Evolutionary conservation across 2,113 vertebrate species (phyloP).

Genomic region (Natator depressus): DNA sequence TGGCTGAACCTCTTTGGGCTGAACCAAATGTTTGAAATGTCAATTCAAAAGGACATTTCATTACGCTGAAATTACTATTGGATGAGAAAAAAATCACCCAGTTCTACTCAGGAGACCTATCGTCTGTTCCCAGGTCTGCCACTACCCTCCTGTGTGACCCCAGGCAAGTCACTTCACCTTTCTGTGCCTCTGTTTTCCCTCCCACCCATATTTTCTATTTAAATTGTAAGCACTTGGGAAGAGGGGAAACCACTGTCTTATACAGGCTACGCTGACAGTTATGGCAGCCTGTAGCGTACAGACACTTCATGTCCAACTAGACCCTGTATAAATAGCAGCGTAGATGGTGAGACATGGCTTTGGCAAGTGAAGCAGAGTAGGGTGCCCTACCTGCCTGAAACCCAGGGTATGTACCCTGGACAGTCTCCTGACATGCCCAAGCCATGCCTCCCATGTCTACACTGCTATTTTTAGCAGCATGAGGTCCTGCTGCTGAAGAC

Average conservation of each 20-base stretch:
- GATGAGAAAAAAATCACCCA: not conserved
- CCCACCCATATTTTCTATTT: not conserved
- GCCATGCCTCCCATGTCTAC: too few species aligned
- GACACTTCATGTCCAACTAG: not conserved
- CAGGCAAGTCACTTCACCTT: not conserved
- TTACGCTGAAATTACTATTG: too few species aligned
- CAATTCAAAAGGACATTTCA: too few species aligned
- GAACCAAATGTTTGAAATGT: too few species aligned
- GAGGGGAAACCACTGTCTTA: not conserved
- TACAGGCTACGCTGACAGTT: not conserved
- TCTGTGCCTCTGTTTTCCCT: not conserved
- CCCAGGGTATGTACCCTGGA: not conserved
- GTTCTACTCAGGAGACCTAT: not conserved
- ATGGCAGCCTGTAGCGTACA: too few species aligned
- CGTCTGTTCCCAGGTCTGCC: accelerated
- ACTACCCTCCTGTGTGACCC: not conserved
- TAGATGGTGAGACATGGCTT: not conserved
- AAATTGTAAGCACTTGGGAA: not conserved
- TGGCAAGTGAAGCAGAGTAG: not conserved
- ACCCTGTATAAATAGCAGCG: not conserved
- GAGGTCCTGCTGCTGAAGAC: not conserved
- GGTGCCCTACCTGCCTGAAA: too few species aligned
- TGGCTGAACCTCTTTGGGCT: too few species aligned
- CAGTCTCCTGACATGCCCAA: not conserved
- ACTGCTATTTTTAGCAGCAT: not conserved